A percentile compares a stretch with the other conserved stretches of the same genome.
Conservation (phyloP, 2,113 vertebrate genomes). For the Hydropotes inermis region DNA sequence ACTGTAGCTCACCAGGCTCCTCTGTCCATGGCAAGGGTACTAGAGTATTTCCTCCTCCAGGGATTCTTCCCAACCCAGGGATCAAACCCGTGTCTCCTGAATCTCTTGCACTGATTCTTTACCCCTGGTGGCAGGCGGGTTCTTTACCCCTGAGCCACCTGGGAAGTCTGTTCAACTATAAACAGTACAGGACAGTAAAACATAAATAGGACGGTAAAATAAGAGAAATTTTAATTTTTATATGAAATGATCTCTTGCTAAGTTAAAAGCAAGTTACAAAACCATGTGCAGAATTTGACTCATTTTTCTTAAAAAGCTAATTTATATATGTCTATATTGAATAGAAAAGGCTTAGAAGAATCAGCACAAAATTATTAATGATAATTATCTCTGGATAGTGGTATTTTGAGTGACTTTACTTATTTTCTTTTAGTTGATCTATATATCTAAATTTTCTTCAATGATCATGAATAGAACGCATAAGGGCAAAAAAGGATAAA, state of each 20-base stretch:
- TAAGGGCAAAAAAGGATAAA: background rate
- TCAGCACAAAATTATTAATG: background rate
- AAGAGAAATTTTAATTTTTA: background rate
- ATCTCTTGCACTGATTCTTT: background rate
- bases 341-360: background rate
- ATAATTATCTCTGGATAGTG: background rate
- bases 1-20: background rate
- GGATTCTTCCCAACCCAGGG: background rate
- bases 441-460: background rate
- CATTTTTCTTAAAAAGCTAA: background rate
- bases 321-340: background rate
- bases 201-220: background rate
- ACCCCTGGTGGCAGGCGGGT: background rate
- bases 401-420: background rate
- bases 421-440: background rate
- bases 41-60: background rate
- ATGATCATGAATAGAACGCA: background rate
- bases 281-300: background rate
- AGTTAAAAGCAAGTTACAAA: slow-evolving; percentile 29
- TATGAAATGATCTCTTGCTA: background rate
- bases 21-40: background rate
- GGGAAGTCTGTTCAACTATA: background rate
- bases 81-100: background rate
- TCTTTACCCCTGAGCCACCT: background rate
- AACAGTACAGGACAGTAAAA: background rate